Evolutionary conservation across 2,888 invertebrate species (phyloP), one percentile per base, ranked within the genome.

Genomic region (Papilio protenor): DNA sequence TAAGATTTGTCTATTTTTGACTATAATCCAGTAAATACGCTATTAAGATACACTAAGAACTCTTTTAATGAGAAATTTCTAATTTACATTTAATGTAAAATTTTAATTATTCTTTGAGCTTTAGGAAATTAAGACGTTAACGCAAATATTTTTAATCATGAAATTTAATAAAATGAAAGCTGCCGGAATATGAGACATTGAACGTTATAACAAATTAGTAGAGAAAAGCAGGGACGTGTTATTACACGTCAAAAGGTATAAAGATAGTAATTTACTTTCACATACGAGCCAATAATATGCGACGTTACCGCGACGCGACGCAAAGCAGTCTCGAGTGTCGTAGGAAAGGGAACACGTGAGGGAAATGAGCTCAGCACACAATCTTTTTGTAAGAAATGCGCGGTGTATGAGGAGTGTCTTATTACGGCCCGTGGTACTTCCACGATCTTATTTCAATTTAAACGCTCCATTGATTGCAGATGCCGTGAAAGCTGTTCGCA

Each of bases 391-490:
- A 40, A 73, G 75, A 66, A 73, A 79, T 49, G 64, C 73, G 80
- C 81, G 74, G 80, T 80, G 81, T 83, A 83, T 82, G 79, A 79
- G 76, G 79, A 85, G 84, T 83, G 86, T 85, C 89, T 89, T 91
- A 90, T 91, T 92, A 91, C 88, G 89, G 90, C 86, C 87, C 87
- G 89, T 85, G 89, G 87, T 89, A 90, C 89, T 91, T 91, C 86
- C 87, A 92, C 90, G 91, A 93, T 94, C 93, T 93, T 92, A 93
- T 93, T 94, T 92, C 93, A 94, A 94, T 94, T 94, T 93, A 88
- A 91, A 91, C 94, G 94, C 92, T 92, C 92, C 94, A 94, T 94
- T 94, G 94, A 93, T 92, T 94, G 92, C 93, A 94, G 93, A 93
- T 92, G 91, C 92, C 91, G 89, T 87, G 87, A 89, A 90, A 89